A percentile compares a stretch with the other conserved stretches of the same genome.
Evolutionary conservation across 2,113 vertebrate species (phyloP).

Genomic region (Mus pahari): DNA sequence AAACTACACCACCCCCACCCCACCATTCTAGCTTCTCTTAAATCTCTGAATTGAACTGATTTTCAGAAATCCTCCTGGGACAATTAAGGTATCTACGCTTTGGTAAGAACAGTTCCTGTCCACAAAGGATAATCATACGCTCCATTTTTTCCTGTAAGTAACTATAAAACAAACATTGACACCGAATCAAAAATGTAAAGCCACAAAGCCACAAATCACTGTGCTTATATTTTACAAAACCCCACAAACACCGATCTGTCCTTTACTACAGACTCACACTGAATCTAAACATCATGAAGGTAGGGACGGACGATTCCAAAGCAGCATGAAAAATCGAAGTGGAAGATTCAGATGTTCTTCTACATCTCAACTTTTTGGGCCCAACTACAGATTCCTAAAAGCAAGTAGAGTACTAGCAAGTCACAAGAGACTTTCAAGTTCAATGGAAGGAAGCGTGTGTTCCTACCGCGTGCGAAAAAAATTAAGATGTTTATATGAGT

Average conservation of each 20-base stretch:
- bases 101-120: background rate
- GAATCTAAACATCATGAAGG: background rate
- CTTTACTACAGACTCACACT: background rate
- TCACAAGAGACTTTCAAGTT: constrained; percentile 51
- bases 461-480: background rate
- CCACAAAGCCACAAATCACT: background rate
- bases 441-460: background rate
- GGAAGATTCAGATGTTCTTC: background rate
- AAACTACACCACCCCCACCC: too few species aligned
- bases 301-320: background rate
- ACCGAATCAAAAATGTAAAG: background rate
- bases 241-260: background rate
- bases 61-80: background rate
- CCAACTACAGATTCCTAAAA: constrained; percentile 48
- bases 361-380: constrained; percentile 13
- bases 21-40: background rate
- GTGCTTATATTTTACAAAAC: background rate
- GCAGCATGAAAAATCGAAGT: background rate
- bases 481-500: background rate
- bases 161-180: background rate
- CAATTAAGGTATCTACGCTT: background rate
- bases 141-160: background rate
- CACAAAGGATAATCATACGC: background rate
- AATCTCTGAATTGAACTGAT: background rate
- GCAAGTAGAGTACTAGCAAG: background rate